Base-by-base conservation (phyloP, 2,797 vertebrate genomes). In the Siniperca scherzeri region DNA sequence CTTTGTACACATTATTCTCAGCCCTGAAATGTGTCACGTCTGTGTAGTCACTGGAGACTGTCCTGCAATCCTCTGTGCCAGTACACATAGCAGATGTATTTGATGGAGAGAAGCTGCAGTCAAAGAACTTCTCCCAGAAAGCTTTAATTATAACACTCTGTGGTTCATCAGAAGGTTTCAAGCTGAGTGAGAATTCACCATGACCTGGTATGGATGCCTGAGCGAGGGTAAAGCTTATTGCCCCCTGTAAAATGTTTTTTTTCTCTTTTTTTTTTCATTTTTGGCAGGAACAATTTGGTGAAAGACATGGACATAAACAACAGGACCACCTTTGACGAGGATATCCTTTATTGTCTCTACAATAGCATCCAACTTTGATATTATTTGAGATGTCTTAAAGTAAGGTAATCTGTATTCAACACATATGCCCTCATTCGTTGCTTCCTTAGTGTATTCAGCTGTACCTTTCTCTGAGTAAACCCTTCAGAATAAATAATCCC, bases 1-100 rank as follows among this genome's bases (percentile, higher is more conserved):
- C 92, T 77, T 88, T 93, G 62, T 94, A 95, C 22, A 96, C 83
- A 80, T 93, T 95, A 75, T 93, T 92, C 73, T 89, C 93, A 53
- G 80, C 27, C 76, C 92, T 91, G 73, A 93, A 92, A 60, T 86
- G 30, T 78, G 69, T 68, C 62, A 93, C 89, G 7, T 92, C 88
- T 33, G 92, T 93, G 89, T 95, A 95, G 53, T 81, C 82, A 81
- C 73, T 95, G 46, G 85, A 87, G 38, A 94, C 67, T 1, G 68
- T 85, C n/a, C 48, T 79, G 16, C 94, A 88, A 77, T 94, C 91
- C 40, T 95, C 94, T 59, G 60, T 64, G 59, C 94, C 94, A 17
- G 74, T 92, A 22, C 93, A 95, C 67, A 81, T 7, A 4, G 60
- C 48, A 7, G 90, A 83, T 33, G 74, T 88, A 57, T 91, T 91